Conservation (phyloP, 2,797 vertebrate species). For the Halcyon smyrnensis region DNA sequence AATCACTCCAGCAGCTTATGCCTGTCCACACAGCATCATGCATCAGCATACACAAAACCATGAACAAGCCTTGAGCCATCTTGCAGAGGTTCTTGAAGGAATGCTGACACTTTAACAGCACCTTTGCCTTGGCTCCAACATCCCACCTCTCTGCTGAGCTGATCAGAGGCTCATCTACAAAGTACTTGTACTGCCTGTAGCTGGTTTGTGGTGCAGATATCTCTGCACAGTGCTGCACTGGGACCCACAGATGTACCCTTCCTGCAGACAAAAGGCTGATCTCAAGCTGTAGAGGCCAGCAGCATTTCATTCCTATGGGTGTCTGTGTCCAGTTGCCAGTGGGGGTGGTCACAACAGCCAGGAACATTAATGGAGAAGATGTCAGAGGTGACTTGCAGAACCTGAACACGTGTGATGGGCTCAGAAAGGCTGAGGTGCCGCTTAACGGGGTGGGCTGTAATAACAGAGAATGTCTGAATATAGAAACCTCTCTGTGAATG, state of each 20-base stretch:
- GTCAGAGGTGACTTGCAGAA: background rate
- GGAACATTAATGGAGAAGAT: background rate
- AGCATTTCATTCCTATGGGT: background rate
- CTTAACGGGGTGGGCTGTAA: background rate
- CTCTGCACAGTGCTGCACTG: fast-evolving
- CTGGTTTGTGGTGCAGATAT: background rate
- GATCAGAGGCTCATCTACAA: background rate
- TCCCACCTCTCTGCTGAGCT: background rate
- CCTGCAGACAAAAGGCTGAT: background rate
- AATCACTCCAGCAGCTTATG: background rate
- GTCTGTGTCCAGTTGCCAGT: background rate
- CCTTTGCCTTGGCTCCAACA: background rate
- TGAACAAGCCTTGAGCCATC: background rate
- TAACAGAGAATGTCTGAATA: background rate
- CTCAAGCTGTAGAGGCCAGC: background rate
- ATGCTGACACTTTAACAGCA: background rate
- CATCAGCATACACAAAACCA: background rate
- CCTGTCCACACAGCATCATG: background rate
- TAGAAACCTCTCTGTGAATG: background rate
- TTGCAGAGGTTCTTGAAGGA: background rate
- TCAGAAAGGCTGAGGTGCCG: background rate
- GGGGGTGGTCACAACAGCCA: background rate
- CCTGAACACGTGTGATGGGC: background rate
- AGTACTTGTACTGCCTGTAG: background rate
- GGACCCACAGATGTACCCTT: background rate